Evolutionary conservation across 2,888 invertebrate species (phyloP), one percentile per base, ranked within the genome.

Genomic region (Parascotia fuliginaria): DNA sequence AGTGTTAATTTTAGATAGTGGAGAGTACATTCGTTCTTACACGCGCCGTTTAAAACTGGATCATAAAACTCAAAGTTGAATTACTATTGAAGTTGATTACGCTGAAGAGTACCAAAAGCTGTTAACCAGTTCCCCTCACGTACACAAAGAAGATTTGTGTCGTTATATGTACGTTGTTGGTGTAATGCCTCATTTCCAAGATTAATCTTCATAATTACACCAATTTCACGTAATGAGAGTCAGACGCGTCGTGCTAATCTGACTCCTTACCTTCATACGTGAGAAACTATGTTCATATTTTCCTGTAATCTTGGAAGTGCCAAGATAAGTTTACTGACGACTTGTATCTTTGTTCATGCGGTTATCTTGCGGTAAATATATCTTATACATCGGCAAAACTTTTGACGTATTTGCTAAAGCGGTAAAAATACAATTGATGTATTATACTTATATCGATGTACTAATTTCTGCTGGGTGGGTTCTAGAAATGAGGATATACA

Each of bases 201-300:
- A 73, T 73, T 70, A 70, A 76, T 78, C 73, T 73, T 75, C 77
- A 68, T 77, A 77, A 79, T 77, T 70, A 75, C 70, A 38, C 61
- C 70, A 62, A 75, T 79, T 73, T 50, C 51, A 53, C 55, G 50
- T 78, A 77, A 77, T 75, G 77, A 69, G 58, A 62, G 60, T 64
- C 67, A 61, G 60, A 75, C 68, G 64, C 56, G 61, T 62, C 60
- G 61, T 66, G 56, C 67, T 75, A 68, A 75, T 73, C 65, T 66
- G 59, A 65, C 68, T 64, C 65, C 60, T 69, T 67, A 60, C 65
- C 57, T 63, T 63, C 60, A 62, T 59, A 72, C 65, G 58, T 55
- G 60, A 59, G 58, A 46, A 53, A 66, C 66, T 70, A 63, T 43
- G 55, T 16, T 62, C 63, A 60, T 65, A 67, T 65, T 65, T 65